Base-by-base conservation (phyloP, 1,140 invertebrate genomes). In the Andrena cerasifolii region DNA sequence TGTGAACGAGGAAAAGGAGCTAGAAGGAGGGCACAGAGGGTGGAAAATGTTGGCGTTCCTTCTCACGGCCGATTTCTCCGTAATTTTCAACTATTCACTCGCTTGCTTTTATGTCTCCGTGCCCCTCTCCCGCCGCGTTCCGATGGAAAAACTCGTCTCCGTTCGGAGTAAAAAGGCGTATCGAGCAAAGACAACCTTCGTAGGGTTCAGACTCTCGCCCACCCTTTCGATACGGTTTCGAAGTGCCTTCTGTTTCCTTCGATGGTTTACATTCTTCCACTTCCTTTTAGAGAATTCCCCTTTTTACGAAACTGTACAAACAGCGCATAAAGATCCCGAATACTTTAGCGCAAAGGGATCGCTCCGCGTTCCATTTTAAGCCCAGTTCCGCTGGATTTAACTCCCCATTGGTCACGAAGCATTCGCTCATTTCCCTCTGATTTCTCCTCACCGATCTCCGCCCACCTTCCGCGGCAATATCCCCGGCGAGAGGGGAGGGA, bases 21-120 rank as follows among this genome's bases (percentile, higher is more conserved):
- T 5, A 14, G 7, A 10, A 6, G 14, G 24, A 33, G 51, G 33
- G 40, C 8, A 24, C 33, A 28, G n/a, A 4, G 62, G 21, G 16
- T 28, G 51, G 75, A 18, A 14, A 76, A 66, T 61, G 63, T 68
- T 49, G 47, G 51, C 56, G 71, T 83, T 75, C 33, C 71, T 73
- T 28, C 76, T 75, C 78, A 72, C 74, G 76, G 76, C 62, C 71
- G 74, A 82, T 77, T 85, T 80, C 58, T 43, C 72, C 24, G 79
- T 87, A 85, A 85, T 87, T 84, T 85, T 85, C 83, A 78, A 83
- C 81, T 65, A 82, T 86, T 87, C 79, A 80, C 75, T 78, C 63
- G 75, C 43, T 75, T 65, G 67, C 80, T 63, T 79, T 61, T 54
- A 63, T 49, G 47, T 74, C 61, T 36, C 33, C 59, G 33, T 43